Evolutionary conservation across 2,113 vertebrate species (phyloP), one percentile per base, ranked within the genome.

Genomic region (Trichomycterus rosablanca): DNA sequence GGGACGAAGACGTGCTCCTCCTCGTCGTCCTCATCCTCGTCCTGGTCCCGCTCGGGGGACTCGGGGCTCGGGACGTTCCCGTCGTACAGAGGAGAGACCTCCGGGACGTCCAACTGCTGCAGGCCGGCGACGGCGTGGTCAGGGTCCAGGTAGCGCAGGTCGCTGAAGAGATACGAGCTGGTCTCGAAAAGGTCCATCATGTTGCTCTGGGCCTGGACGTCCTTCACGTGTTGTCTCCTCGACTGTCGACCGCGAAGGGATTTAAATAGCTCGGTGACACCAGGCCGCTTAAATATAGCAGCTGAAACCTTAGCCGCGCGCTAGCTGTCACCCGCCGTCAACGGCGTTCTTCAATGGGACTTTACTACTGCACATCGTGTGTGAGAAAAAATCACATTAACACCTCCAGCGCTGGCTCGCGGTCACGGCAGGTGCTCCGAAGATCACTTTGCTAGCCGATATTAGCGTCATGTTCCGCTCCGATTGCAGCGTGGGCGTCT

Each of bases 131-230:
- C n/a, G 11, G 11, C 92, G 83, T 92, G 91, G 67, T 97, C 94
- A 2, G 87, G 90, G 1, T 95, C 95, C 76, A 98, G 85, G 55
- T 95, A 97, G 24, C 82, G 85, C 73, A 89, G 62, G 69, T 89
- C 87, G 42, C 76, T 81, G 80, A 97, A 97, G 82, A 97, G 95
- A 87, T 94, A 97, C 84, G 92, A 88, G 74, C 89, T 92, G 78
- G 93, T 92, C 92, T 98, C 96, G 72, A 98, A 98, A 89, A 98
- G 92, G 90, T 98, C 95, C 96, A 98, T 97, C 93, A 97, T 97
- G 89, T 87, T 97, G 92, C 86, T 87, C 83, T 87, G 22, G 37
- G 67, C 81, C 87, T 79, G 67, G 66, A 52, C 24, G 51, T 37
- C 43, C 74, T 15, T 15, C 69, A 59, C 76, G 64, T 80, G 82